These are phyloP conservation scores for Epinephelus coioides DNA, from an alignment of 2,797 vertebrate genomes.

Conservation along the genomic window DNA sequence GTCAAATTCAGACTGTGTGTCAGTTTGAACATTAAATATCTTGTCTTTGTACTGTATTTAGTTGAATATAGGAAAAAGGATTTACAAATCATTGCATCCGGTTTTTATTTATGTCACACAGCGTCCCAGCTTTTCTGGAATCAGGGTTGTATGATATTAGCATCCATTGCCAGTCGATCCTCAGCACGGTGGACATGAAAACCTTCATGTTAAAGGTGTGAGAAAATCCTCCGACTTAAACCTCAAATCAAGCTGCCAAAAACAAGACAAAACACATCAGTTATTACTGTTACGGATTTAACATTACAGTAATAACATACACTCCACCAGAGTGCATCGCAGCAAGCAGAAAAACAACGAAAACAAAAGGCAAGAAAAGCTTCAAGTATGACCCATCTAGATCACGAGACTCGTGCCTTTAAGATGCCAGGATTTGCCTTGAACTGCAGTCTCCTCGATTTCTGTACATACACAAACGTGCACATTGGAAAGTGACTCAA, in stretches of 20 bases:
- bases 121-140: no score
- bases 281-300: neutral
- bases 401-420: constrained; percentile 11
- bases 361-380: constrained; percentile 34
- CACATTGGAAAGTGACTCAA: neutral
- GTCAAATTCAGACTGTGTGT: no score
- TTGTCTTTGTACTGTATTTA: no score
- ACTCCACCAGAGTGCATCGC: neutral
- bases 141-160: neutral
- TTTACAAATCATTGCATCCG: no score
- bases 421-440: constrained; percentile 9
- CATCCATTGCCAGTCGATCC: neutral
- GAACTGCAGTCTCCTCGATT: constrained; percentile 7
- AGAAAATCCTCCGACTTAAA: constrained; percentile 21
- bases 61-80: no score
- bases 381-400: constrained; percentile 61
- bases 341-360: constrained; percentile 36
- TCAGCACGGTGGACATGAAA: neutral
- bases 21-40: no score
- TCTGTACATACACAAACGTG: constrained; percentile 25
- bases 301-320: constrained; percentile 9
- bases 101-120: no score
- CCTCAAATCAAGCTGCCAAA: constrained; percentile 44
- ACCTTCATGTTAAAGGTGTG: neutral
- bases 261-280: neutral